A percentile compares a stretch with the other conserved stretches of the same genome.
Conservation (phyloP, 1,140 invertebrate genomes). For the Lepidurus couesii region DNA sequence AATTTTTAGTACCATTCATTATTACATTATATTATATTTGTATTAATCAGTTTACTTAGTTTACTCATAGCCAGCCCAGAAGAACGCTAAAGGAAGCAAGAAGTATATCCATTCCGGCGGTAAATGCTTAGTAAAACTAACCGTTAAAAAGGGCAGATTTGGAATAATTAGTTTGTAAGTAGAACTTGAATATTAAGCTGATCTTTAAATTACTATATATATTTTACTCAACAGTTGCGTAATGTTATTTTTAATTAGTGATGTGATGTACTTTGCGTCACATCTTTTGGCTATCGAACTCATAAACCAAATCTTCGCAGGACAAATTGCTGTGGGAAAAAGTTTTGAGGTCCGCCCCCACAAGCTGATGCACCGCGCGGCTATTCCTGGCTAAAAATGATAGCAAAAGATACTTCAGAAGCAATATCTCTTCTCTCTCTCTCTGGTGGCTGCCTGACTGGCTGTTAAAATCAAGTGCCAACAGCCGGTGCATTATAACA, state of each 20-base stretch:
- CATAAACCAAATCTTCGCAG: background rate
- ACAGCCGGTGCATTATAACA: slow-evolving; percentile 8
- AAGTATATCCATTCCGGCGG: too few species aligned
- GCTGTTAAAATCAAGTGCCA: slow-evolving; percentile 17
- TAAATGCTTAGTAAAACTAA: too few species aligned
- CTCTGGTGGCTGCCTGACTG: background rate
- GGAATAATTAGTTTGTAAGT: too few species aligned
- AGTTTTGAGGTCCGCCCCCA: background rate
- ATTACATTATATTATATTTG: too few species aligned
- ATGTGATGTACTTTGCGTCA: background rate
- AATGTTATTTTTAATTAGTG: background rate
- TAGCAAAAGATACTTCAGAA: background rate
- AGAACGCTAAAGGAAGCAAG: too few species aligned
- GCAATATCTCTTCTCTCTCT: background rate
- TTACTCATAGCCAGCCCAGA: too few species aligned
- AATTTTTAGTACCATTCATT: too few species aligned
- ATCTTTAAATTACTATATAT: too few species aligned
- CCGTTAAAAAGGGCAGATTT: too few species aligned
- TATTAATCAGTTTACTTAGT: too few species aligned
- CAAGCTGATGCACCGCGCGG: slow-evolving; percentile 1
- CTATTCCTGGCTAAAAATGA: background rate
- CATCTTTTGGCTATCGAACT: background rate
- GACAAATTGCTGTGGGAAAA: background rate
- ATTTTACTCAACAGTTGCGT: background rate
- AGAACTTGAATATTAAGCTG: too few species aligned